These are phyloP conservation scores for Phyto melanocephala DNA, from an alignment of 2,888 invertebrate genomes.

Conservation along the genomic window DNA sequence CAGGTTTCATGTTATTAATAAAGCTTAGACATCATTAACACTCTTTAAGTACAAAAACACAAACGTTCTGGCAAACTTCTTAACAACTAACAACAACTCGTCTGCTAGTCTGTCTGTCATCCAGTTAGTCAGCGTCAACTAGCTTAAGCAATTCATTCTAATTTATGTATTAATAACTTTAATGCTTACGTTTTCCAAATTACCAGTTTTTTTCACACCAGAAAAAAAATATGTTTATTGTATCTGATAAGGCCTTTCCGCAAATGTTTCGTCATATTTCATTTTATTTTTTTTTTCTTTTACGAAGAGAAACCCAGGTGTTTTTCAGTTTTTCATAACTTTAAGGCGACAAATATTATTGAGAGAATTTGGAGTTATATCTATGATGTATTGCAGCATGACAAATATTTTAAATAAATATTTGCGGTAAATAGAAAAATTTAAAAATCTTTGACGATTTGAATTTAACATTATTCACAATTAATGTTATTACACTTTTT, in stretches of 20 bases:
- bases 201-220: background rate
- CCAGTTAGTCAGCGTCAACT: background rate
- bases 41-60: background rate
- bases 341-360: background rate
- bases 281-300: too few species aligned
- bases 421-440: background rate
- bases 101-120: background rate
- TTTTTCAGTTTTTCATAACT: background rate
- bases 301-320: background rate
- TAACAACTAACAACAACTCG: background rate
- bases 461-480: too few species aligned
- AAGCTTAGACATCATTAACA: conserved; percentile 15
- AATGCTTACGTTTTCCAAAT: conserved; percentile 7
- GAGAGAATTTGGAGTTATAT: too few species aligned
- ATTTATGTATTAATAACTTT: conserved; percentile 37
- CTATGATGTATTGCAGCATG: background rate
- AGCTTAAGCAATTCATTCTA: too few species aligned
- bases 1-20: conserved; percentile 1
- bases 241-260: too few species aligned
- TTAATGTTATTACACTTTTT: too few species aligned
- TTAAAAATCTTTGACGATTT: too few species aligned
- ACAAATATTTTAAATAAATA: conserved; percentile 11
- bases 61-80: background rate
- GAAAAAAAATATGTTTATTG: too few species aligned
- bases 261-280: too few species aligned